Conservation (phyloP, 2,797 vertebrate species). For the Rousettus madagascariensis region DNA sequence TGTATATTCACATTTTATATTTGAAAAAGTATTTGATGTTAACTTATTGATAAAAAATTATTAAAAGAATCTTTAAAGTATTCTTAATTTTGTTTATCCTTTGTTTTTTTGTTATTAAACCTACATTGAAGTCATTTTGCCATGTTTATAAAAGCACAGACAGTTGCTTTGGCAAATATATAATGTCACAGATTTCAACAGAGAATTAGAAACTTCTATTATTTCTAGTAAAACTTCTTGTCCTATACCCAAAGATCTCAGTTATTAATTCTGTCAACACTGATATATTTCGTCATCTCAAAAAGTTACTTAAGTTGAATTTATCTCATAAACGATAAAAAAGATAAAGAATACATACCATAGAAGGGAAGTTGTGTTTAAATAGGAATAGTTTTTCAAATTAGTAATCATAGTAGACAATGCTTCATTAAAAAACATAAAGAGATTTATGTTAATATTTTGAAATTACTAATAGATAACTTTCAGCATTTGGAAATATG, state of each 20-base stretch:
- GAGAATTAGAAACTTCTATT: not conserved
- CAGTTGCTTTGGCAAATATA: not conserved
- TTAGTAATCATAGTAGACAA: not conserved
- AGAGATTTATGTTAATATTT: not conserved
- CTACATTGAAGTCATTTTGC: not conserved
- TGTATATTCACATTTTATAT: not conserved
- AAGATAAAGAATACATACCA: not conserved
- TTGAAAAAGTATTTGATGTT: not conserved
- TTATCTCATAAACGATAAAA: not conserved
- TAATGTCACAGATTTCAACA: not conserved
- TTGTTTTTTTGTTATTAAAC: not conserved
- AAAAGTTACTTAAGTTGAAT: conserved; percentile 22
- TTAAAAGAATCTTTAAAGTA: not conserved
- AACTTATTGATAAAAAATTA: not conserved
- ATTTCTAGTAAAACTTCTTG: not conserved
- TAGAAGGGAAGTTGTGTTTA: not conserved
- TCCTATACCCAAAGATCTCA: not conserved
- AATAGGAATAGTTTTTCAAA: conserved; percentile 14
- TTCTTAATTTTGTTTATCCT: not conserved
- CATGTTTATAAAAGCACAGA: not conserved
- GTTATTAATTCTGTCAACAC: conserved; percentile 26
- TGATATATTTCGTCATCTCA: not conserved
- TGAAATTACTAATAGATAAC: not conserved
- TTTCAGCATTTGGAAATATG: not conserved
- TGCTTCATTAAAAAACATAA: not conserved